Evolutionary conservation across 1,140 invertebrate species (phyloP), one percentile per base, ranked within the genome.

Genomic region (Ephestia elutella): DNA sequence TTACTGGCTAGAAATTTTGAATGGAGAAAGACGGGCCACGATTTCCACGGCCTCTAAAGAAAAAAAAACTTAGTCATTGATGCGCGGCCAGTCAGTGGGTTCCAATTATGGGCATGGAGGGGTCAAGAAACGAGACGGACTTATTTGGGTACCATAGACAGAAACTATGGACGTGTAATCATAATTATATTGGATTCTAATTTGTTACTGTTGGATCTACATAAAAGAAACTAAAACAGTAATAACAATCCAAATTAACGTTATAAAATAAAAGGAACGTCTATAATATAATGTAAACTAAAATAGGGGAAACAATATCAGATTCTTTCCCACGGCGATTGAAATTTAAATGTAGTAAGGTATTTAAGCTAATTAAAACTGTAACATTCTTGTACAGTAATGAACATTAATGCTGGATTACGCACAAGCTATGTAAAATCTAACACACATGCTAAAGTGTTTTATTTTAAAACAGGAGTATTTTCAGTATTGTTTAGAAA

Each of bases 61-160:
- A 60, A 68, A 63, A 65, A 63, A 68, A 20, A 51, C 18, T 49
- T 60, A 48, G 35, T 54, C 71, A 68, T 74, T 71, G 56, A 74
- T 64, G 69, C 65, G 53, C 60, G 56, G 60, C 50, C 15, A 25
- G 21, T 53, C 21, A 25, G 50, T 53, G 20, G 13, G 20, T 17
- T 53, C 50, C 50, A 53, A 25, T 53, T 53, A 53, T 53, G 50
- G 19, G 19, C 50, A 25, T n/a, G 50, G 15, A 49, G 35, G 62
- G 57, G 62, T 63, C 62, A 63, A 59, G 49, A 53, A 18, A 53
- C 50, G 21, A 53, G n/a, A 50, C 32, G 32, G n/a, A n/a, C n/a
- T 11, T 38, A 38, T 38, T 38, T 38, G 32, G 32, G 32, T 8
- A 17, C 13, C 38, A n/a, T n/a, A 44, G n/a, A 44, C 38, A 44